phyloP scores from a whole-genome alignment of 1,140 invertebrate genomes.

The silkworm (Bombyx mori) region ASM3026992v2 NC_085119.1:12976501-12977000 shows the following conservation, averaged over 20 bases:
- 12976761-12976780: conserved; percentile 14
- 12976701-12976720: conserved; percentile 24
- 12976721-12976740: conserved; percentile 38
- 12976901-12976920: too few relatives aligned
- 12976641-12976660: conserved; percentile 43
- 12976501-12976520: background rate
- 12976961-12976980: background rate
- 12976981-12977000: background rate
- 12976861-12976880: too few relatives aligned
- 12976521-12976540: conserved; percentile 5
- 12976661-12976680: conserved; percentile 60
- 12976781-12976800: conserved; percentile 7
- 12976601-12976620: conserved; percentile 42
- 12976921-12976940: too few relatives aligned
- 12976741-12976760: conserved; percentile 25
- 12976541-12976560: conserved; percentile 22
- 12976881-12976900: too few relatives aligned
- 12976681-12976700: conserved; percentile 21
- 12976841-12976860: too few relatives aligned
- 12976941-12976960: too few relatives aligned
- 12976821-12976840: background rate
- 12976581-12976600: conserved; percentile 50
- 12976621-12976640: conserved; percentile 47
- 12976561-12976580: conserved; percentile 42
- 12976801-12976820: conserved; percentile 2